Conservation (phyloP, 2,797 vertebrate species). For the Psittacula echo region DNA sequence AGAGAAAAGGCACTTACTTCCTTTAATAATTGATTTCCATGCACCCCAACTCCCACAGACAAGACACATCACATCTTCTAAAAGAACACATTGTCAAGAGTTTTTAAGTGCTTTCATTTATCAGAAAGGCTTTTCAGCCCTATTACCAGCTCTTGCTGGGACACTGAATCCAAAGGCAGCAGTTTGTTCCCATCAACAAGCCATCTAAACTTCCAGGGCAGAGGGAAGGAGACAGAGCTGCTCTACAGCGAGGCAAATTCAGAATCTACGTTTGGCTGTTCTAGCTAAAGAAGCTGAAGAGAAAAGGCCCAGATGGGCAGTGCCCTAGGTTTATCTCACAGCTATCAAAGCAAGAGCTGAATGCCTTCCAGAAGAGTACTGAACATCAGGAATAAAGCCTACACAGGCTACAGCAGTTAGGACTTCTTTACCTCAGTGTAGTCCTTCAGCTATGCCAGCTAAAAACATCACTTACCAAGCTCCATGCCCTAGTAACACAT, state of each 20-base stretch:
- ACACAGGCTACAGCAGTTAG: background rate
- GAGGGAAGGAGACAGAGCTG: background rate
- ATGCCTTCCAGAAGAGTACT: background rate
- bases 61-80: background rate
- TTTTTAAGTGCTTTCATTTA: background rate
- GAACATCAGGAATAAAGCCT: background rate
- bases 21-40: background rate
- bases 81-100: background rate
- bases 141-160: background rate
- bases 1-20: background rate
- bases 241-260: background rate
- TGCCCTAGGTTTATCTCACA: background rate
- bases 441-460: background rate
- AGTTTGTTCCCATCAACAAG: background rate
- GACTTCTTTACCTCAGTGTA: background rate
- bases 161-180: background rate
- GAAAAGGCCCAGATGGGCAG: background rate
- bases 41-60: background rate
- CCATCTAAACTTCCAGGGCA: background rate
- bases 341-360: conserved; percentile 1
- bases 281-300: background rate
- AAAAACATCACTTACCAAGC: background rate
- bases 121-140: background rate
- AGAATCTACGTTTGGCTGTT: background rate
- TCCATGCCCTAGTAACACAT: background rate